phyloP scores from a whole-genome alignment of 1,140 invertebrate genomes.

The Gyrodactylus salaris region DNA sequence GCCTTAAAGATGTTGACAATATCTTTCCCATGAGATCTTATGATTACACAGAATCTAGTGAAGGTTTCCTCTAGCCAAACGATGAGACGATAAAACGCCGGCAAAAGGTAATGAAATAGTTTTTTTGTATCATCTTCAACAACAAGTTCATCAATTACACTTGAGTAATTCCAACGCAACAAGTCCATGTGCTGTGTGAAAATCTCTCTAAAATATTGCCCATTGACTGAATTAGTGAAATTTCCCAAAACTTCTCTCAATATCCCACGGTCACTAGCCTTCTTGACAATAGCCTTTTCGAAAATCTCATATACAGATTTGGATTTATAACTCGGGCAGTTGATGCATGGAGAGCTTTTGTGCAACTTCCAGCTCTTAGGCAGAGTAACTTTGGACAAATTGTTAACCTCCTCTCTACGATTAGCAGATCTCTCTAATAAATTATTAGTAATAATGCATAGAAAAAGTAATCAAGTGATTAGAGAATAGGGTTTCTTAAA shows the following conservation, averaged over 20 bases:
- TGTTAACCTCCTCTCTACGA: not conserved
- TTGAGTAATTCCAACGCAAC: not conserved
- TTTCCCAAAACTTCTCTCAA: not conserved
- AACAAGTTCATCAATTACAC: constrained; percentile 10
- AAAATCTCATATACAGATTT: not conserved
- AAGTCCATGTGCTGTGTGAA: not conserved
- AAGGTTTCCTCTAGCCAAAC: constrained; percentile 11
- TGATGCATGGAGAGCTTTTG: not conserved
- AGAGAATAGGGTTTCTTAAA: not conserved
- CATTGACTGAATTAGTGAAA: not conserved
- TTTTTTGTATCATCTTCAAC: constrained; percentile 13
- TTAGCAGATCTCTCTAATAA: not conserved
- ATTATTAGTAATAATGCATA: not conserved
- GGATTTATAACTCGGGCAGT: not conserved
- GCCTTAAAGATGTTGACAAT: constrained; percentile 14
- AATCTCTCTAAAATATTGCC: not conserved
- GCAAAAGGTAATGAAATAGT: constrained; percentile 17
- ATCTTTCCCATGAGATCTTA: constrained; percentile 17
- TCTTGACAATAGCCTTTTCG: not conserved
- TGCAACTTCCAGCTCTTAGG: not conserved
- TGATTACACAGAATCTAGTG: constrained; percentile 15
- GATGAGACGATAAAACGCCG: constrained; percentile 14
- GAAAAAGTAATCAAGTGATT: not conserved
- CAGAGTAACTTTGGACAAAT: not conserved
- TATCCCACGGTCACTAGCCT: not conserved